Base-by-base conservation (phyloP, 2,888 invertebrate genomes). In the Phymatocera aterrima region DNA sequence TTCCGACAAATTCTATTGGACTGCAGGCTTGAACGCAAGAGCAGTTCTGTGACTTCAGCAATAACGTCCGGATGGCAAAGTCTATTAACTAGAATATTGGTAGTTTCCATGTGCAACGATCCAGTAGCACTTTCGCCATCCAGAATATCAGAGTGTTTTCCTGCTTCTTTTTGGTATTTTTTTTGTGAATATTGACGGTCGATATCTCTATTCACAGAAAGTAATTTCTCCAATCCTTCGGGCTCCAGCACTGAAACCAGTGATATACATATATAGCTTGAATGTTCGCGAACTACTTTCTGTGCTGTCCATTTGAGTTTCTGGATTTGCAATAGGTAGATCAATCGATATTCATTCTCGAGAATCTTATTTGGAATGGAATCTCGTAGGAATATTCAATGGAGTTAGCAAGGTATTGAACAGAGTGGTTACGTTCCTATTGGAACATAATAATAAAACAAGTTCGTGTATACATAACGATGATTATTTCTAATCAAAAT, bases 61-160 rank as follows among this genome's bases (percentile, higher is more conserved):
- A 95, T 92, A 61, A 94, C 92, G 82, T 93, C 92, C 68, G 92
- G 92, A 85, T 94, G 93, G 85, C 94, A 94, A 83, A 95, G 92
- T 37, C 95, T 92, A 88, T 95, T 94, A 37, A 95, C 92, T 48
- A 95, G 88, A 51, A 92, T 91, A 80, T 87, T 83, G 83, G 92
- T 70, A 31, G 83, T 77, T 61, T 78, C 21, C 21, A 79, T 28
- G 70, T 18, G 12, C 10, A 37, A 18, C 15, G n/a, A 28, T 15
- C 24, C 54, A 40, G 10, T 37, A 0, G 48, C n/a, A 48, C 4
- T 21, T 37, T 21, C 57, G 21, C 21, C 24, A 15, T 51, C 24
- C 6, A 12, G 18, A 34, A 5, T 12, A 24, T 43, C 43, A 51
- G 70, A 51, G 31, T 12, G 3, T 46, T 70, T n/a, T n/a, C 0